phyloP scores from a whole-genome alignment of 2,797 vertebrate genomes.

The Phrynocephalus vlangalii region DNA sequence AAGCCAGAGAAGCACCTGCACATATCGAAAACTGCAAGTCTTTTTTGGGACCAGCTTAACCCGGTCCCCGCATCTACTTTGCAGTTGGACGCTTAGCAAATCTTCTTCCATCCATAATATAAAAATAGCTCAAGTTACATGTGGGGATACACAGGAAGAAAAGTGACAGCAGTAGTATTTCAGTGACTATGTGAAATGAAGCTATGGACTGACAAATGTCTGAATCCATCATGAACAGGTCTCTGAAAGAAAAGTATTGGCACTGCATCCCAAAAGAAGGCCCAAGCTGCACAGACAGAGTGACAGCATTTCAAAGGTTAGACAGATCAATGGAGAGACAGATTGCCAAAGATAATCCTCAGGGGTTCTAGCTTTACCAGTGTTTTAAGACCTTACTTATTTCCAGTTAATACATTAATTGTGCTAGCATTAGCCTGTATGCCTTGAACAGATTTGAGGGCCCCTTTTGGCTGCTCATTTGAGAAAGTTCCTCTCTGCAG shows the following conservation, averaged over 20 bases:
- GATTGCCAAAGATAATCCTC: constrained; percentile 24
- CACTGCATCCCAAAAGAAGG: neutral
- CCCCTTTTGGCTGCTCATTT: constrained; percentile 5
- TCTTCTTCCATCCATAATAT: neutral
- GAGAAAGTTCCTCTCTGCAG: neutral
- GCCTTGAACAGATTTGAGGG: neutral
- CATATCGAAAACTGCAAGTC: no score
- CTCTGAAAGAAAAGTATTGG: neutral
- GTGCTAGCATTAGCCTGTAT: constrained; percentile 8
- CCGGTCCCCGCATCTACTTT: no score
- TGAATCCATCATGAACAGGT: neutral
- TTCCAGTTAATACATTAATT: constrained; percentile 40
- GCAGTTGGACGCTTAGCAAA: neutral
- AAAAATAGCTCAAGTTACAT: neutral
- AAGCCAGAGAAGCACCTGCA: neutral
- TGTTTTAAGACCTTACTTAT: constrained; percentile 44
- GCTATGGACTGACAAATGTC: neutral
- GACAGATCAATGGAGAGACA: constrained; percentile 28
- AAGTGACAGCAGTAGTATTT: neutral
- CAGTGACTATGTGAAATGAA: rapidly evolving
- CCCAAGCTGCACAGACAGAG: constrained; percentile 6
- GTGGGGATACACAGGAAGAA: neutral
- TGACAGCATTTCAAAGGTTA: constrained; percentile 28
- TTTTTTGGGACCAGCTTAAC: neutral
- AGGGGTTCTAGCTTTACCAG: constrained; percentile 27